Conservation (phyloP, 1,140 invertebrate genomes). For the Lepidotrigona ventralis region DNA sequence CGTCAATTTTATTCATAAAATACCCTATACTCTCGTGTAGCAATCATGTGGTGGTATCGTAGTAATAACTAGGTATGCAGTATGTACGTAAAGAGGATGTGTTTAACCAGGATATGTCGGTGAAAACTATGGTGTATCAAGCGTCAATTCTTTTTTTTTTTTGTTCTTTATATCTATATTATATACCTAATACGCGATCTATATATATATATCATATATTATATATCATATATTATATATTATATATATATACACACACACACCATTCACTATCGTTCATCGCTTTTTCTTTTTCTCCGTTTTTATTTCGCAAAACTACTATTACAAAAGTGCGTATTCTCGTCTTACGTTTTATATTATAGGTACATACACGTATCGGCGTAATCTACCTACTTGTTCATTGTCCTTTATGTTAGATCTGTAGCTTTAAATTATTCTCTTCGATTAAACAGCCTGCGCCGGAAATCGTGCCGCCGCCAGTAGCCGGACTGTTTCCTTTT, state of each 20-base stretch:
- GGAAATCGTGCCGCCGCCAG: not conserved
- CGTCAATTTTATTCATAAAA: conserved; percentile 77
- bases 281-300: conserved; percentile 54
- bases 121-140: conserved; percentile 77
- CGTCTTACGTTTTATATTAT: conserved; percentile 65
- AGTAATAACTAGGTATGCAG: conserved; percentile 64
- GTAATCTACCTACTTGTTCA: conserved; percentile 70
- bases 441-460: conserved; percentile 48
- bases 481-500: not conserved
- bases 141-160: conserved; percentile 68
- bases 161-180: conserved; percentile 24
- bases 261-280: conserved; percentile 49
- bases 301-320: conserved; percentile 62
- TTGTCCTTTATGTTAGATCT: conserved; percentile 68
- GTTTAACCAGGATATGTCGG: conserved; percentile 79
- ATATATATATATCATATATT: conserved; percentile 15
- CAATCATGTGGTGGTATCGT: not conserved
- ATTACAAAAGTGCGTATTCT: conserved; percentile 71
- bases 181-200: too few relatives aligned
- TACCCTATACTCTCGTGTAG: conserved; percentile 64
- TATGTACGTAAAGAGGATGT: conserved; percentile 78
- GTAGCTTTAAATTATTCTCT: conserved; percentile 55
- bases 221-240: conserved; percentile 17
- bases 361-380: conserved; percentile 71
- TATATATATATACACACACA: conserved; percentile 6